phyloP scores from a whole-genome alignment of 1,140 invertebrate species.

The Rhagoletis zephyria region DNA sequence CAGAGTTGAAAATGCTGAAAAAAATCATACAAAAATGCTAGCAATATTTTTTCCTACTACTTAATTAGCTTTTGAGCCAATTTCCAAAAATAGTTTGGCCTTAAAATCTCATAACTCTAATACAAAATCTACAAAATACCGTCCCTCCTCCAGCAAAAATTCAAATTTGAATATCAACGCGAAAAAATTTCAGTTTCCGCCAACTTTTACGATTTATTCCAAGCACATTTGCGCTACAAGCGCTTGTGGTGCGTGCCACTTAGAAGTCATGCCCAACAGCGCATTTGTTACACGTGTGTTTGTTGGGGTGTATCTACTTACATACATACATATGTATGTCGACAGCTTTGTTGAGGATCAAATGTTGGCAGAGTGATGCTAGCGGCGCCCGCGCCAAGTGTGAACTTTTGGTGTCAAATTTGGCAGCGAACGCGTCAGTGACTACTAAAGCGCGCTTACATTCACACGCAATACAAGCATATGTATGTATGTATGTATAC shows the following conservation, averaged over 20 bases:
- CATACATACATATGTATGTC: too few relatives aligned
- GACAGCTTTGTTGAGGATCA: neutral
- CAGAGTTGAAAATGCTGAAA: too few relatives aligned
- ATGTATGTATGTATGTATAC: neutral
- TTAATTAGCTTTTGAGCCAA: too few relatives aligned
- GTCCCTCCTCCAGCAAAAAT: neutral
- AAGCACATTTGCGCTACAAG: slow-evolving; percentile 3
- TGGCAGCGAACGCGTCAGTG: slow-evolving; percentile 30
- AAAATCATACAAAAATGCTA: too few relatives aligned
- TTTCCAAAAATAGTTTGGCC: too few relatives aligned
- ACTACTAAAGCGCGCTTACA: neutral
- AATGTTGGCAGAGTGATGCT: slow-evolving; percentile 1
- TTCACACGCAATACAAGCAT: neutral
- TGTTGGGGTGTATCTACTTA: neutral
- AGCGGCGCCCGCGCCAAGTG: slow-evolving; percentile 10
- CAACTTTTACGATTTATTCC: neutral
- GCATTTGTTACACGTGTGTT: neutral
- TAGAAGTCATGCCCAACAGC: neutral
- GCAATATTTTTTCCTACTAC: too few relatives aligned
- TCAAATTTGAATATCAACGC: neutral
- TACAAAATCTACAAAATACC: too few relatives aligned
- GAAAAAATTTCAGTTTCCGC: neutral
- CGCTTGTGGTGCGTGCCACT: neutral
- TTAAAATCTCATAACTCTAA: too few relatives aligned
- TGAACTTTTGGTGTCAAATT: slow-evolving; percentile 46